These are phyloP conservation scores for Panzeria rudis DNA, from an alignment of 2,888 invertebrate genomes.

Conservation along the genomic window DNA sequence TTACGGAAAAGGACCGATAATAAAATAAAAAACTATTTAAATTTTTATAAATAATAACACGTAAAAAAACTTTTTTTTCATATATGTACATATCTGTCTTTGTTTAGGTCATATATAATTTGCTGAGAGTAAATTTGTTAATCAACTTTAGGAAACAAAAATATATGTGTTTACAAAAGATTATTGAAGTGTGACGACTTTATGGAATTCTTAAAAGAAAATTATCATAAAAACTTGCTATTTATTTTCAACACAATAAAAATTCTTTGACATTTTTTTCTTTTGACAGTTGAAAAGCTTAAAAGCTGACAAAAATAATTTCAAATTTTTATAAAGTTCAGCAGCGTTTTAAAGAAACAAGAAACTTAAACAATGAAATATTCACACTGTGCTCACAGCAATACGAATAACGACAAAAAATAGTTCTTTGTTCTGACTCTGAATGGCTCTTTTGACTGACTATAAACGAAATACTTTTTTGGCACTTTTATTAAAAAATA, in stretches of 20 bases:
- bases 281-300: constrained; percentile 1
- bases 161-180: constrained; percentile 27
- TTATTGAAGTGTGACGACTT: constrained; percentile 41
- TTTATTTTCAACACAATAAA: constrained; percentile 15
- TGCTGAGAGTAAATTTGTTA: not conserved
- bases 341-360: not conserved
- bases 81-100: too few species aligned
- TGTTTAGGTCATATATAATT: not conserved
- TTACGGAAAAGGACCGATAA: too few species aligned
- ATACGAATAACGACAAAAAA: constrained; percentile 8
- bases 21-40: too few species aligned
- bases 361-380: constrained; percentile 41
- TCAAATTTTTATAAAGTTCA: constrained; percentile 18
- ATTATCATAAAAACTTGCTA: constrained; percentile 16
- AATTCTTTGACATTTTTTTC: constrained; percentile 43
- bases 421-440: constrained; percentile 53
- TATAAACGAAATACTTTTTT: constrained; percentile 49
- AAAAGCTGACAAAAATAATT: constrained; percentile 47
- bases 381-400: constrained; percentile 58
- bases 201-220: constrained; percentile 13
- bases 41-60: too few species aligned
- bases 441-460: constrained; percentile 33
- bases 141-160: not conserved
- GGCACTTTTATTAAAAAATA: constrained; percentile 45
- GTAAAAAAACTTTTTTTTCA: too few species aligned